Percentiles rank a stretch among this genome's conserved stretches.
These are phyloP conservation scores for Eupithecia vulgata DNA, from an alignment of 2,888 invertebrate genomes.

Conservation along the genomic window DNA sequence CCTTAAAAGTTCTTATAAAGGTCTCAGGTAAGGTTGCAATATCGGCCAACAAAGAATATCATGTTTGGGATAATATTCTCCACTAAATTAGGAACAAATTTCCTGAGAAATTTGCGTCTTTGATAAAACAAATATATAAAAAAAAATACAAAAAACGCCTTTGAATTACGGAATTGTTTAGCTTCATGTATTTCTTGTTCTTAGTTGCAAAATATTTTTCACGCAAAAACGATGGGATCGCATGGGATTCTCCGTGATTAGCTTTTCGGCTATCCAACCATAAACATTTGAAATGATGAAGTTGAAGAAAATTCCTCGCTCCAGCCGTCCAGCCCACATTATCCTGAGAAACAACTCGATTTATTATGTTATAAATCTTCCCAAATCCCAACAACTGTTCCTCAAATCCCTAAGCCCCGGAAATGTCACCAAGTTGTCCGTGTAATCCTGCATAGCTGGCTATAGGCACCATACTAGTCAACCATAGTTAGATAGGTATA, in stretches of 20 bases:
- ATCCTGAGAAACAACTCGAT: slow-evolving; percentile 18
- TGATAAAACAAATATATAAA: not conserved
- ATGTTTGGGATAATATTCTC: not conserved
- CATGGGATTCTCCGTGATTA: not conserved
- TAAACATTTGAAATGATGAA: slow-evolving; percentile 8
- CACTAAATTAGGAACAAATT: not conserved
- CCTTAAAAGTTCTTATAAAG: not conserved
- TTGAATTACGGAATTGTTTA: not conserved
- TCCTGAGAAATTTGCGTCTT: not conserved
- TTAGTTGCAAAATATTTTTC: not conserved
- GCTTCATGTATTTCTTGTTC: no score
- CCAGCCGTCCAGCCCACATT: not conserved
- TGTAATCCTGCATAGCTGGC: slow-evolving; percentile 21
- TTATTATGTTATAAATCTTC: slow-evolving; percentile 30
- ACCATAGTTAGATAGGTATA: not conserved
- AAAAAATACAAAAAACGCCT: not conserved
- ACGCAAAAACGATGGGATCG: not conserved
- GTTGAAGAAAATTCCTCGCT: not conserved
- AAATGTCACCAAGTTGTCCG: slow-evolving; percentile 32
- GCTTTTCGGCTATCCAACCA: not conserved
- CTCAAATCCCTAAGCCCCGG: slow-evolving; percentile 31
- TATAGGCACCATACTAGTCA: slow-evolving; percentile 5
- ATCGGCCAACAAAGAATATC: not conserved
- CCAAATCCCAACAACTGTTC: slow-evolving; percentile 28
- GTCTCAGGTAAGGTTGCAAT: not conserved